A percentile compares a stretch with the other conserved stretches of the same genome.
phyloP scores from a whole-genome alignment of 30 jellyfish, hydroid and myxozoan genomes.

The Hydractinia echinata region DNA sequence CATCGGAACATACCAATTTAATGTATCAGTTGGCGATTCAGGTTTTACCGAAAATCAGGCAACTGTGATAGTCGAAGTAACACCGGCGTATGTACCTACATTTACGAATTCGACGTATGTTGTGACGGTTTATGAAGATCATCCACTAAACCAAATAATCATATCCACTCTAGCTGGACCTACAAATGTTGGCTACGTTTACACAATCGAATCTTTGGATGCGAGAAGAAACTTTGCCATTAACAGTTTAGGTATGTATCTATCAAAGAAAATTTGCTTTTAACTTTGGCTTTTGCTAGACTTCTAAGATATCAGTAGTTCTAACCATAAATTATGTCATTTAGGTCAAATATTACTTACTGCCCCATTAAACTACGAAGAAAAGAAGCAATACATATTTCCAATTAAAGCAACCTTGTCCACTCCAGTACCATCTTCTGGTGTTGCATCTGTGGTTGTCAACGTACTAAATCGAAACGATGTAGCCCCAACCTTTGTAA shows the following conservation, averaged over 20 bases:
- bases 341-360: conserved; percentile 4
- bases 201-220: not conserved
- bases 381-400: conserved; percentile 31
- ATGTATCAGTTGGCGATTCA: conserved; percentile 11
- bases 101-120: conserved; percentile 53
- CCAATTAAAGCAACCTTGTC: conserved; percentile 44
- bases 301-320: too few relatives aligned
- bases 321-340: too few relatives aligned
- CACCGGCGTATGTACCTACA: conserved; percentile 7
- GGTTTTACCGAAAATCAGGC: not conserved
- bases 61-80: not conserved
- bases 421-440: conserved; percentile 46
- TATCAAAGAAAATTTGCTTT: too few relatives aligned
- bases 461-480: conserved; percentile 64
- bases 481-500: conserved; percentile 55
- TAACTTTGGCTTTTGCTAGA: too few relatives aligned
- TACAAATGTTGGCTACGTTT: not conserved
- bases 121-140: conserved; percentile 47
- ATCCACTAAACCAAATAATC: not conserved
- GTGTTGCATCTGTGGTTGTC: conserved; percentile 55
- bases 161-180: not conserved
- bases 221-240: not conserved
- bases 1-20: conserved; percentile 59
- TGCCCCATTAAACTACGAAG: conserved; percentile 52
- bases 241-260: not conserved